Evolutionary conservation across 1,140 invertebrate species (phyloP), one percentile per base, ranked within the genome.

Genomic region (Bathynomus jamesi): DNA sequence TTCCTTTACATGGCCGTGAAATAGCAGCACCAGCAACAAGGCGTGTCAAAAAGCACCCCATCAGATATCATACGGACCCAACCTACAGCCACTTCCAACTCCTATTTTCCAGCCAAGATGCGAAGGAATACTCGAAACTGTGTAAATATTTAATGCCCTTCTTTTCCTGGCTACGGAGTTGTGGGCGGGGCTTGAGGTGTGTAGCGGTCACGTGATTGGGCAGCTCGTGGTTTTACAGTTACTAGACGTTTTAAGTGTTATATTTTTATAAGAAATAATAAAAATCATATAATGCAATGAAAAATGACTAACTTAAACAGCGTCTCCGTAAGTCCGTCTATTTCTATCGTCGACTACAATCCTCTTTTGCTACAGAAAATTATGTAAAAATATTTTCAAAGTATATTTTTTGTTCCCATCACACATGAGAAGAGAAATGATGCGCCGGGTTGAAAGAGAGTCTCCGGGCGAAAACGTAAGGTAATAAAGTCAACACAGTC

Each of bases 141-240:
- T 70, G 72, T 74, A 74, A 74, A 74, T 74, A 74, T 74, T 74
- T 74, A 74, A 74, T 74, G 72, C 70, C 72, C 70, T 74, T 74
- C 72, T 74, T 74, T 74, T 70, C 65, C 64, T 61, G 72, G 60
- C 60, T 63, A 28, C 46, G 40, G 40, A 53, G 40, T 2, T 17
- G 72, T 74, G 72, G 72, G 72, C 72, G 72, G 62, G 60, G 72
- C 67, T 70, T 74, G 72, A 74, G 72, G 72, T 70, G 72, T 74
- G 72, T 74, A 70, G 72, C 72, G 72, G 72, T 74, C 27, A 29
- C 63, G 53, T 74, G 72, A 74, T 74, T 74, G 72, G 72, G 67
- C 72, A 64, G 70, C 46, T 63, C 31, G 72, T 70, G 72, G 72
- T 74, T 74, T 70, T 53, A 53, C 40, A 53, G 40, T 53, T 53